Evolutionary conservation across 1,140 invertebrate species (phyloP).

Genomic region (Lordiphosa mommai): DNA sequence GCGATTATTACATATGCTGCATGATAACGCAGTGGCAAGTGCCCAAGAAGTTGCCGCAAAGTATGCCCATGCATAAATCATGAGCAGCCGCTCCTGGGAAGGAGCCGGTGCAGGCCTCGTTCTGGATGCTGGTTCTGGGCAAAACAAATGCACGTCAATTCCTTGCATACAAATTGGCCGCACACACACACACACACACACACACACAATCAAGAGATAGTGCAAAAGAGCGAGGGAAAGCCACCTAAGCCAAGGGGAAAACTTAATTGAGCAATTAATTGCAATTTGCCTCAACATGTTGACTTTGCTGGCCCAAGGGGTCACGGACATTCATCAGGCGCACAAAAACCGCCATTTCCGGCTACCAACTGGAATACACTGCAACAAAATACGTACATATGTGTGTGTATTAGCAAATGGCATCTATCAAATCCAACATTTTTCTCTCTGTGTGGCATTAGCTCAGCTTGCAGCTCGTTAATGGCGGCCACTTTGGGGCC

Average conservation of each 20-base stretch:
- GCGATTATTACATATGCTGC: constrained; percentile 17
- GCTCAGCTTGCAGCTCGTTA: too few relatives aligned
- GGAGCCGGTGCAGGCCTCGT: neutral
- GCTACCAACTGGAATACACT: neutral
- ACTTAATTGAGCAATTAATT: constrained; percentile 13
- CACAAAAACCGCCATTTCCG: constrained; percentile 2
- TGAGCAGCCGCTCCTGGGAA: neutral
- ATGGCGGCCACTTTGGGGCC: neutral
- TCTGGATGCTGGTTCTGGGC: neutral
- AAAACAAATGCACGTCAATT: constrained; percentile 8
- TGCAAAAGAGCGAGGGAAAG: neutral
- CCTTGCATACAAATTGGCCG: constrained; percentile 8
- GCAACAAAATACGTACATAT: too few relatives aligned
- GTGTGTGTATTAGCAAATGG: too few relatives aligned
- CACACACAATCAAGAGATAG: neutral
- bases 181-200: neutral
- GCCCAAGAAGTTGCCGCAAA: constrained; percentile 9
- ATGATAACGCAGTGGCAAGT: constrained; percentile 8
- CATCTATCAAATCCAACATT: too few relatives aligned
- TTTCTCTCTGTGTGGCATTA: neutral
- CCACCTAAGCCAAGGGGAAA: constrained; percentile 5
- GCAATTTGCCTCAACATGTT: constrained; percentile 11
- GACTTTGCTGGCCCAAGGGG: neutral
- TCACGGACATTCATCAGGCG: neutral
- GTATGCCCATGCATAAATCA: constrained; percentile 11